phyloP scores from a whole-genome alignment of 2,888 invertebrate species.

The Tillus elongatus region DNA sequence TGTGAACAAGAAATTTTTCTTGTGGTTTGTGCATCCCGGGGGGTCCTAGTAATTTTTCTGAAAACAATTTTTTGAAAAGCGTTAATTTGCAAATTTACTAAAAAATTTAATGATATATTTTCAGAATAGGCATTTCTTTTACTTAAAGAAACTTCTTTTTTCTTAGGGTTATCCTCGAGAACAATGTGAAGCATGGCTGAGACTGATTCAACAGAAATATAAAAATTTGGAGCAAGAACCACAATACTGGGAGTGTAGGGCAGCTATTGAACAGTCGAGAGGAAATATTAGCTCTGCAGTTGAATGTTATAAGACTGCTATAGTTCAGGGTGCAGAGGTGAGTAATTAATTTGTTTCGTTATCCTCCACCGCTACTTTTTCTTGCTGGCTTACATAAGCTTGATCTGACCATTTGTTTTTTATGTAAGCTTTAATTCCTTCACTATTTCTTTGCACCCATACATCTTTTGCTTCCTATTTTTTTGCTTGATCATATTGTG shows the following conservation, averaged over 20 bases:
- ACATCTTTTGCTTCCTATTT: too few species aligned
- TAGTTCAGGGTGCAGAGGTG: slow-evolving; percentile 51
- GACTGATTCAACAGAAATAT: slow-evolving; percentile 44
- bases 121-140: too few species aligned
- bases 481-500: too few species aligned
- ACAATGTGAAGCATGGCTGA: slow-evolving; percentile 50
- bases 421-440: too few species aligned
- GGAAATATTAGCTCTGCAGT: slow-evolving; percentile 49
- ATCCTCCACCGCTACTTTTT: background rate
- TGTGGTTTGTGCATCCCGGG: too few species aligned
- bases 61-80: slow-evolving; percentile 9
- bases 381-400: too few species aligned
- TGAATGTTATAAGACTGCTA: slow-evolving; percentile 51
- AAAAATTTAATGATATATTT: too few species aligned
- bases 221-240: slow-evolving; percentile 40
- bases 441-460: too few species aligned
- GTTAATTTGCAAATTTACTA: too few species aligned
- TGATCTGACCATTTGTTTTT: too few species aligned
- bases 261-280: slow-evolving; percentile 47
- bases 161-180: slow-evolving; percentile 48
- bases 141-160: background rate
- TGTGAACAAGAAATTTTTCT: too few species aligned
- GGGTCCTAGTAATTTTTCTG: too few species aligned
- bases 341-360: slow-evolving; percentile 7
- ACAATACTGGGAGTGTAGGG: slow-evolving; percentile 53